Evolutionary conservation across 2,888 invertebrate genomes (phyloP).

Genomic region (Eupithecia subfuscata): DNA sequence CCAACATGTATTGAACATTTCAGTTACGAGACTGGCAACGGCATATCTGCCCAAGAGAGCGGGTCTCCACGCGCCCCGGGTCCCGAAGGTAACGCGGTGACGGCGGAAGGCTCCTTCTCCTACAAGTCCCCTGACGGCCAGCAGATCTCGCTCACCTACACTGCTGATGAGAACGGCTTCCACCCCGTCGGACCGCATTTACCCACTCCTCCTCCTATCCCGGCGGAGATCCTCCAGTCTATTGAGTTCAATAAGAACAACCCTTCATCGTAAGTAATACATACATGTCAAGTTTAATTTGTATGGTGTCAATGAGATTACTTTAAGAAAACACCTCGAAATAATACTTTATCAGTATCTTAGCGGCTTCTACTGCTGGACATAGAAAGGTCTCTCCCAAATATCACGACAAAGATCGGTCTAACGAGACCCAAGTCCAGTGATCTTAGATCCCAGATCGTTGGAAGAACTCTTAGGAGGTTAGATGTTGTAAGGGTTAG

Average conservation of each 20-base stretch:
- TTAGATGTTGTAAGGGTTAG: neutral
- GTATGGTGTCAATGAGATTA: neutral
- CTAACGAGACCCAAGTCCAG: too few relatives aligned
- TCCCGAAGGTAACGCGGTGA: slow-evolving; percentile 80
- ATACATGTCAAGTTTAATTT: neutral
- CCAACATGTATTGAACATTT: neutral
- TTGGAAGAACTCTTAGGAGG: too few relatives aligned
- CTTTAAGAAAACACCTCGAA: neutral
- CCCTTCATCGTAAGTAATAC: slow-evolving; percentile 73
- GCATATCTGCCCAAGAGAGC: slow-evolving; percentile 85
- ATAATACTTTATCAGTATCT: neutral
- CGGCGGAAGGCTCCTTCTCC: slow-evolving; percentile 87
- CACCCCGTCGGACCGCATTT: slow-evolving; percentile 86
- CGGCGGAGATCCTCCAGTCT: slow-evolving; percentile 80
- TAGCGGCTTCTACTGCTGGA: neutral
- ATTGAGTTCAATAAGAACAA: slow-evolving; percentile 79
- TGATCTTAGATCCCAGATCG: too few relatives aligned
- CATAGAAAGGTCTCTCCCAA: neutral
- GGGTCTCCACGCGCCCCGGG: slow-evolving; percentile 83
- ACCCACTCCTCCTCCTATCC: slow-evolving; percentile 84
- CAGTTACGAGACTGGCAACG: slow-evolving; percentile 87
- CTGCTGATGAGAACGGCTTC: slow-evolving; percentile 89
- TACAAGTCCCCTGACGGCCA: slow-evolving; percentile 88
- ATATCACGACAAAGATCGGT: too few relatives aligned
- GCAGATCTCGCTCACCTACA: slow-evolving; percentile 86